phyloP scores from a whole-genome alignment of 2,888 invertebrate genomes.

The Sicus ferrugineus region DNA sequence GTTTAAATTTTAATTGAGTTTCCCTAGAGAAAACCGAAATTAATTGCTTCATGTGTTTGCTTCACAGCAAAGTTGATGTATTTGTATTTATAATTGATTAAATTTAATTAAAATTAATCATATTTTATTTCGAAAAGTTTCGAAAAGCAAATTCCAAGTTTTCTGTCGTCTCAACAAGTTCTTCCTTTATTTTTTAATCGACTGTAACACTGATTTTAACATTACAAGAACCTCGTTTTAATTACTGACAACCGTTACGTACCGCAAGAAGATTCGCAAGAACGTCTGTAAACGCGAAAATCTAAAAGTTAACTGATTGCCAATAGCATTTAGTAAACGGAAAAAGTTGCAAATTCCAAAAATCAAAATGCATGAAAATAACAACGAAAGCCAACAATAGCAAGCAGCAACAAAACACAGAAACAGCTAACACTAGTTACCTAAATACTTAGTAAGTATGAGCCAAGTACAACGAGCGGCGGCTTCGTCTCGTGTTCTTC shows the following conservation, averaged over 20 bases:
- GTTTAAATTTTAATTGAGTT: no score
- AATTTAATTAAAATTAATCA: neutral
- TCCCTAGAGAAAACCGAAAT: no score
- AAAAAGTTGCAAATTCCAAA: constrained; percentile 54
- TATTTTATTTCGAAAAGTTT: neutral
- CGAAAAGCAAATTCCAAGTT: neutral
- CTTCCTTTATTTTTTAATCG: neutral
- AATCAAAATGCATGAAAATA: constrained; percentile 63
- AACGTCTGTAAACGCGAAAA: constrained; percentile 61
- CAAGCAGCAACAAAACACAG: constrained; percentile 22
- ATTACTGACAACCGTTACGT: neutral
- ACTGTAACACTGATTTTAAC: no score
- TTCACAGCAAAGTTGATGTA: neutral
- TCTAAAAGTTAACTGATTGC: constrained; percentile 62
- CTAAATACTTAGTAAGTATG: neutral
- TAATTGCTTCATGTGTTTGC: neutral
- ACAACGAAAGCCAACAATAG: constrained; percentile 50
- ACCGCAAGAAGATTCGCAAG: constrained; percentile 39
- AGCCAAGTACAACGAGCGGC: constrained; percentile 18
- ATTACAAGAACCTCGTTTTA: neutral
- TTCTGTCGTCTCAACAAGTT: neutral
- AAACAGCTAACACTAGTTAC: constrained; percentile 35
- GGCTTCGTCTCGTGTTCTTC: neutral
- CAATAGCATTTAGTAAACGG: constrained; percentile 53
- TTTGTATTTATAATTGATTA: neutral